These are phyloP conservation scores for Anneissia japonica DNA, from an alignment of 35 echinoderm and acorn worm species.

Conservation along the genomic window DNA sequence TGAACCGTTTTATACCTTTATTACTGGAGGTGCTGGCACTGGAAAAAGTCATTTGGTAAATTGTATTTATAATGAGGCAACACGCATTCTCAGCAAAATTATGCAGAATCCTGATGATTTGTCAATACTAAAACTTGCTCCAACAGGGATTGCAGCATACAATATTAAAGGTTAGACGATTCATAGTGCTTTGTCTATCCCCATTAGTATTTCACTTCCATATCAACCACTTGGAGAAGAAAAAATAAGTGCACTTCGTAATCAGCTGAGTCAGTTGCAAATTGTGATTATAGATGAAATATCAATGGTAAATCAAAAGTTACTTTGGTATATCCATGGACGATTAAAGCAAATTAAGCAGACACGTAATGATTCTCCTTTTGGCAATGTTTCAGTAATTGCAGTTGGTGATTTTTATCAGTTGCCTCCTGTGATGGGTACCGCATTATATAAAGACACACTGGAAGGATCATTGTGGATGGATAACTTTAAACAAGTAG, in stretches of 20 bases:
- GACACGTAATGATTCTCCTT: not conserved
- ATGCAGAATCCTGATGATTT: constrained; percentile 9
- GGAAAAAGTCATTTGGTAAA: constrained; percentile 10
- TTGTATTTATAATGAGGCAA: constrained; percentile 9
- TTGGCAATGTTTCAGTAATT: not conserved
- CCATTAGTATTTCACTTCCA: too few relatives aligned
- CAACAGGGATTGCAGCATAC: constrained; percentile 35
- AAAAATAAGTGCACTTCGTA: too few relatives aligned
- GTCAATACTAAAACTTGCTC: constrained; percentile 12
- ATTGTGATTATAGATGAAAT: too few relatives aligned
- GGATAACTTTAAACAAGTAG: constrained; percentile 30
- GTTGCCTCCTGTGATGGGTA: not conserved
- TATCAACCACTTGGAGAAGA: too few relatives aligned
- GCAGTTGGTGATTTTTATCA: constrained; percentile 17
- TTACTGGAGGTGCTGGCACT: constrained; percentile 41
- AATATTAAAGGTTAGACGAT: too few relatives aligned
- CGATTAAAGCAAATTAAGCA: constrained; percentile 6
- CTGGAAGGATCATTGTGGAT: constrained; percentile 21
- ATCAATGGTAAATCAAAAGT: too few relatives aligned
- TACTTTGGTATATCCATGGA: too few relatives aligned
- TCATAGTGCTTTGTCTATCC: too few relatives aligned
- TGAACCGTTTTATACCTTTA: constrained; percentile 15
- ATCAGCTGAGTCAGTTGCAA: too few relatives aligned
- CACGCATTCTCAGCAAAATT: not conserved
- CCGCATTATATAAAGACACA: not conserved